Evolutionary conservation across 1,140 invertebrate genomes (phyloP).

Genomic region (Drosophila ercepeae): DNA sequence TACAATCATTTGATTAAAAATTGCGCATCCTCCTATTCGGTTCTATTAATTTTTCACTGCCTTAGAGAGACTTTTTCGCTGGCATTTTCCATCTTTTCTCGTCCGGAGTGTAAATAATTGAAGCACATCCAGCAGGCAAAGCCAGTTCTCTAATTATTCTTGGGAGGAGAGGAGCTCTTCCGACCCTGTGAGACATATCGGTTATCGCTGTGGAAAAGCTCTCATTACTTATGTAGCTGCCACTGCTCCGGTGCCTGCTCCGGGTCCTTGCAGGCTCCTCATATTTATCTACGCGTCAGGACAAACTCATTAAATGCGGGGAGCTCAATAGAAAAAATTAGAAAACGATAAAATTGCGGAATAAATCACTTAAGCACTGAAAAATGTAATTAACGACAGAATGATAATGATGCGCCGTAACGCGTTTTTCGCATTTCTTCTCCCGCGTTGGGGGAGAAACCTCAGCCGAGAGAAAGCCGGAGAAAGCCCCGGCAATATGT

Average conservation of each 20-base stretch:
- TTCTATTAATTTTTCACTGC: slow-evolving; percentile 15
- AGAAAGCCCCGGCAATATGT: slow-evolving; percentile 41
- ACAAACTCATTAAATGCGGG: slow-evolving; percentile 60
- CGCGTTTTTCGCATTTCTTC: slow-evolving; percentile 57
- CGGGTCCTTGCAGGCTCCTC: slow-evolving; percentile 29
- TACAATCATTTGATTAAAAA: background rate
- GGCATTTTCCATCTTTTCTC: slow-evolving; percentile 10
- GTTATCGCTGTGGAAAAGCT: slow-evolving; percentile 31
- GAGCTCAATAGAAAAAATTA: slow-evolving; percentile 68
- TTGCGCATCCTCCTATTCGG: slow-evolving; percentile 5
- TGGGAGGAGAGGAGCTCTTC: slow-evolving; percentile 24
- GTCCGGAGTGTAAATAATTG: slow-evolving; percentile 33
- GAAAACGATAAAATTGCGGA: slow-evolving; percentile 81
- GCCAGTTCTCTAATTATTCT: slow-evolving; percentile 61
- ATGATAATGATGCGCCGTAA: slow-evolving; percentile 77
- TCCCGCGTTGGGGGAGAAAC: slow-evolving; percentile 9
- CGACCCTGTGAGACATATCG: slow-evolving; percentile 5
- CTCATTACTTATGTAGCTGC: slow-evolving; percentile 47
- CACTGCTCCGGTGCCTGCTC: slow-evolving; percentile 10
- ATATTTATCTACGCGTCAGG: slow-evolving; percentile 55
- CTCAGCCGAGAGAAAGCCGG: slow-evolving; percentile 4
- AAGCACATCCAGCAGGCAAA: slow-evolving; percentile 52
- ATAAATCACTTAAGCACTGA: slow-evolving; percentile 81
- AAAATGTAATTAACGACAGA: slow-evolving; percentile 82
- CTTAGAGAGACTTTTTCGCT: slow-evolving; percentile 7